Evolutionary conservation across 1,140 invertebrate genomes (phyloP).

Genomic region (Hycleus phaleratus): DNA sequence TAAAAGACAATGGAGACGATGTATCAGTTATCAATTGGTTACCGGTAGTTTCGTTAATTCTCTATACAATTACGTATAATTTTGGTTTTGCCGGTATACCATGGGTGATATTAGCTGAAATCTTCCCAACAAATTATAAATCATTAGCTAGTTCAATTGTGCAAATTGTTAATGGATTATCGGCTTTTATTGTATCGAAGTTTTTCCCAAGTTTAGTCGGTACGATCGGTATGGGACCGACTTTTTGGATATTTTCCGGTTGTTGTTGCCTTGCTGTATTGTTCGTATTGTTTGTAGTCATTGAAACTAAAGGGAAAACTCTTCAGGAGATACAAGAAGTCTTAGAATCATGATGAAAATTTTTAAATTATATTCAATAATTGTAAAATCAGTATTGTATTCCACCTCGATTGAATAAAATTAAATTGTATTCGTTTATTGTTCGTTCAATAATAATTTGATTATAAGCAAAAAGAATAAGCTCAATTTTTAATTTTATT

Average conservation of each 20-base stretch:
- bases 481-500: too few species aligned
- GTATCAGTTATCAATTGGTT: too few species aligned
- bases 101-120: conserved; percentile 75
- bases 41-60: conserved; percentile 11
- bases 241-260: conserved; percentile 71
- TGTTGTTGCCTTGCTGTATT: conserved; percentile 54
- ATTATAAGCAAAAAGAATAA: too few species aligned
- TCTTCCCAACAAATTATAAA: conserved; percentile 69
- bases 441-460: too few species aligned
- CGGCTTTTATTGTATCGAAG: conserved; percentile 72
- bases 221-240: conserved; percentile 55
- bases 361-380: too few species aligned
- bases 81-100: conserved; percentile 70
- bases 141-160: conserved; percentile 64
- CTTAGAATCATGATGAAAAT: conserved; percentile 32
- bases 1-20: too few species aligned
- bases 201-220: conserved; percentile 55
- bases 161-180: conserved; percentile 65
- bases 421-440: too few species aligned
- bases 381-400: too few species aligned
- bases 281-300: conserved; percentile 42
- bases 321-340: conserved; percentile 24
- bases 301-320: conserved; percentile 28
- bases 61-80: conserved; percentile 31
- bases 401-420: too few species aligned